These are phyloP conservation scores for Tenthredo amoena DNA, from an alignment of 2,888 invertebrate species.

Conservation along the genomic window DNA sequence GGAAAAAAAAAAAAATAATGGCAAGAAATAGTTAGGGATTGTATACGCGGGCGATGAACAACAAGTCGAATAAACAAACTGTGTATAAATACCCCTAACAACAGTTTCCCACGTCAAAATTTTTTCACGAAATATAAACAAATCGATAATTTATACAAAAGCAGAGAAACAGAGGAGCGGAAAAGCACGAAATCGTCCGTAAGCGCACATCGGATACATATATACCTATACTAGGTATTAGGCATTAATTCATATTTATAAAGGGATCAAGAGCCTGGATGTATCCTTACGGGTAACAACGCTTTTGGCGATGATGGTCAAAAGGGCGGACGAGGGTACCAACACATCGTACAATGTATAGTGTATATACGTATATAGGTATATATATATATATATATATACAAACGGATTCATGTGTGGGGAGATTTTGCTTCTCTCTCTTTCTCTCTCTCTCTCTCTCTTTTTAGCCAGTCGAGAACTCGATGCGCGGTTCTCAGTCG, in stretches of 20 bases:
- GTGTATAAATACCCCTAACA: background rate
- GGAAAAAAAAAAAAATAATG: background rate
- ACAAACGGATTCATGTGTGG: background rate
- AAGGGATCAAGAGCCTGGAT: background rate
- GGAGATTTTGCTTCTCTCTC: background rate
- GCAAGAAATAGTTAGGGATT: background rate
- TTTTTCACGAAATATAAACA: too few relatives aligned
- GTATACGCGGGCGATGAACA: background rate
- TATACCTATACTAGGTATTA: background rate
- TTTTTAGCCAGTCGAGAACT: background rate
- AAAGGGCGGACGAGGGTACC: background rate
- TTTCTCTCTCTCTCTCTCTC: background rate
- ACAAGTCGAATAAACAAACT: background rate
- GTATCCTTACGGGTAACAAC: background rate
- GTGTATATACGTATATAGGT: background rate
- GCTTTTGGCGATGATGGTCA: slow-evolving; percentile 3
- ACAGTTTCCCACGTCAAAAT: too few relatives aligned
- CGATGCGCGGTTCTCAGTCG: slow-evolving; percentile 32
- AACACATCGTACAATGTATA: background rate
- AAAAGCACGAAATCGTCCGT: background rate
- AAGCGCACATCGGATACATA: background rate
- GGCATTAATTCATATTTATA: slow-evolving; percentile 11
- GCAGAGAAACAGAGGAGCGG: background rate
- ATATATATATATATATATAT: background rate
- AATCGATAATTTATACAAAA: too few relatives aligned